Evolutionary conservation across 2,888 invertebrate species (phyloP).

Genomic region (Erebia ligea): DNA sequence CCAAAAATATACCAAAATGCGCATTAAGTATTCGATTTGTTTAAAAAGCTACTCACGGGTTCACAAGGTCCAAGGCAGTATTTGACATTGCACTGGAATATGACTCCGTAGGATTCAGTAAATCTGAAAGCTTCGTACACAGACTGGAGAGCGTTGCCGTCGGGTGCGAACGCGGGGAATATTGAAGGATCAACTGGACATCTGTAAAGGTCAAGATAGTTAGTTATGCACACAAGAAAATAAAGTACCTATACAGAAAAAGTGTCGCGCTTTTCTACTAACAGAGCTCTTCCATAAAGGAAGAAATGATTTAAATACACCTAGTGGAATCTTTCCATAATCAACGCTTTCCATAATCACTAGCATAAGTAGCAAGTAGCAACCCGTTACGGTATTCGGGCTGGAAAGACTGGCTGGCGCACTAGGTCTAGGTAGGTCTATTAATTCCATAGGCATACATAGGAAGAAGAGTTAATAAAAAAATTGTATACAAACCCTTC

Average conservation of each 20-base stretch:
- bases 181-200: slow-evolving; percentile 97
- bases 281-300: too few relatives aligned
- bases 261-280: too few relatives aligned
- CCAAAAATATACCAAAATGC: neutral
- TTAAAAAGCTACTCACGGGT: slow-evolving; percentile 85
- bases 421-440: too few relatives aligned
- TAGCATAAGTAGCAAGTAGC: too few relatives aligned
- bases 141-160: slow-evolving; percentile 95
- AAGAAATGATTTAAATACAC: too few relatives aligned
- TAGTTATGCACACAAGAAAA: neutral
- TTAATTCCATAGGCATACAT: too few relatives aligned
- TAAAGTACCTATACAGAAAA: neutral
- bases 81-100: slow-evolving; percentile 98
- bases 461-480: neutral
- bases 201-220: slow-evolving; percentile 60
- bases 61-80: slow-evolving; percentile 97
- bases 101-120: slow-evolving; percentile 97
- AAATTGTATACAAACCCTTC: slow-evolving; percentile 86
- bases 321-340: too few relatives aligned
- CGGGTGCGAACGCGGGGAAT: slow-evolving; percentile 95
- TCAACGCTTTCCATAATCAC: too few relatives aligned
- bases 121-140: slow-evolving; percentile 97
- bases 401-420: neutral
- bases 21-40: neutral
- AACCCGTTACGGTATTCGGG: too few relatives aligned